phyloP scores from a whole-genome alignment of 2,888 invertebrate genomes.

The Phytoseiulus persimilis region DNA sequence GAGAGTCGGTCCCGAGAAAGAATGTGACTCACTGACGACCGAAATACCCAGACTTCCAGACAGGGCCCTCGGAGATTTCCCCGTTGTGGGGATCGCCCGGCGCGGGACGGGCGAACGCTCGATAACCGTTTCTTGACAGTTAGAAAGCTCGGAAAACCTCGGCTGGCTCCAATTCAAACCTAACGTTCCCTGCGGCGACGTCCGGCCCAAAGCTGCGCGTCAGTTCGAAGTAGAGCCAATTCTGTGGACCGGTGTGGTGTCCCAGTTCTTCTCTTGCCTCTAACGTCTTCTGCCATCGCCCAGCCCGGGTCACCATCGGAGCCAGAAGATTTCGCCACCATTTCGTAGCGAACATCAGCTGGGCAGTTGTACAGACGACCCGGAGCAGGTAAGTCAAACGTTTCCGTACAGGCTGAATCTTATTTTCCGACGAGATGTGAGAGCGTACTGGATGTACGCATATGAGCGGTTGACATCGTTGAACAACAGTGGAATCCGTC shows the following conservation, averaged over 20 bases:
- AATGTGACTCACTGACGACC: no score
- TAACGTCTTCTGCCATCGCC: slow-evolving; percentile 5
- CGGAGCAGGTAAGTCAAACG: neutral
- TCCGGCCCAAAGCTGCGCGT: neutral
- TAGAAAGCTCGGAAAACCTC: neutral
- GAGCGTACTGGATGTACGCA: neutral
- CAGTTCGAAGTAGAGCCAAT: slow-evolving; percentile 5
- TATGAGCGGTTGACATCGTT: no score
- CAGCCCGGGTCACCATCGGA: neutral
- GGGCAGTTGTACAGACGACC: neutral
- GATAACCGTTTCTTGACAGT: neutral
- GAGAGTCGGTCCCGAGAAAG: neutral
- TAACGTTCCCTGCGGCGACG: neutral
- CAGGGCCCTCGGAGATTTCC: neutral
- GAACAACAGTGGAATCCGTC: no score
- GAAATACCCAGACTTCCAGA: neutral
- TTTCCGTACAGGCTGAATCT: neutral
- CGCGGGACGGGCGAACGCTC: neutral
- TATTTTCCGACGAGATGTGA: neutral
- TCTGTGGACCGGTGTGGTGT: slow-evolving; percentile 5
- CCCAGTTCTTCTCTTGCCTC: slow-evolving; percentile 5
- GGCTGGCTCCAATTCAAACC: neutral
- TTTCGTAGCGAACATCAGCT: neutral
- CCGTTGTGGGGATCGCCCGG: neutral
- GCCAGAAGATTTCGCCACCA: neutral